Conservation (phyloP, 2,888 invertebrate species). For the Drosophila paracracens region DNA sequence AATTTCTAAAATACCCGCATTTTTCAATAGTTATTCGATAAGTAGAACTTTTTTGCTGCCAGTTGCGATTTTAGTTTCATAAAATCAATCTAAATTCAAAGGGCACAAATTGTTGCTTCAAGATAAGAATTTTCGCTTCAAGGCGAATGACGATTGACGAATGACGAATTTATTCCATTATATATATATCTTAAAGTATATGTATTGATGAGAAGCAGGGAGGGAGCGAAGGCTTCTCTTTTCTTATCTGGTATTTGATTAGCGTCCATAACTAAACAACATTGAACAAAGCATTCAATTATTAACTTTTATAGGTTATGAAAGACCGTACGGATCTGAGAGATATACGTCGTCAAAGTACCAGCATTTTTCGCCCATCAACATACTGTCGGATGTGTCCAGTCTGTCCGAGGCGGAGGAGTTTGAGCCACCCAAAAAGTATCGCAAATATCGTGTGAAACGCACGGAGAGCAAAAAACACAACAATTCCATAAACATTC, state of each 20-base stretch:
- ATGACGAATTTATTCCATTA: not conserved
- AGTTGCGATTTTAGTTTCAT: not conserved
- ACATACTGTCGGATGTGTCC: conserved; percentile 62
- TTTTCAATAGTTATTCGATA: not conserved
- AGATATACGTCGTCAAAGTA: conserved; percentile 18
- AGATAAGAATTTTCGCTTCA: not conserved
- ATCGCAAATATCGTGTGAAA: conserved; percentile 44
- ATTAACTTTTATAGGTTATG: conserved; percentile 47
- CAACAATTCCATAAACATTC: not conserved
- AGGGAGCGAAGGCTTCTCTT: not conserved
- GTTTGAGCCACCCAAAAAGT: conserved; percentile 43
- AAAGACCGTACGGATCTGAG: conserved; percentile 23
- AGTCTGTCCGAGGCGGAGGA: conserved; percentile 51
- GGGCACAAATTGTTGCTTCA: not conserved
- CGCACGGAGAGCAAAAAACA: conserved; percentile 30
- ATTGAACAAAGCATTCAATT: conserved; percentile 13
- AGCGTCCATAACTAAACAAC: not conserved
- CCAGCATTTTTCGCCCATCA: conserved; percentile 48
- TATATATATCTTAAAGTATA: not conserved
- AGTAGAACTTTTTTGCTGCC: not conserved
- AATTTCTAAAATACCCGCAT: not conserved
- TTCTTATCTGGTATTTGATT: not conserved
- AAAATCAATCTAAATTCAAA: not conserved
- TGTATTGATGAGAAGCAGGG: not conserved
- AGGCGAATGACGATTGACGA: not conserved